A percentile compares a stretch with the other conserved stretches of the same genome.
Conservation (phyloP, 2,888 invertebrate genomes). For the Plagiodera versicolora region DNA sequence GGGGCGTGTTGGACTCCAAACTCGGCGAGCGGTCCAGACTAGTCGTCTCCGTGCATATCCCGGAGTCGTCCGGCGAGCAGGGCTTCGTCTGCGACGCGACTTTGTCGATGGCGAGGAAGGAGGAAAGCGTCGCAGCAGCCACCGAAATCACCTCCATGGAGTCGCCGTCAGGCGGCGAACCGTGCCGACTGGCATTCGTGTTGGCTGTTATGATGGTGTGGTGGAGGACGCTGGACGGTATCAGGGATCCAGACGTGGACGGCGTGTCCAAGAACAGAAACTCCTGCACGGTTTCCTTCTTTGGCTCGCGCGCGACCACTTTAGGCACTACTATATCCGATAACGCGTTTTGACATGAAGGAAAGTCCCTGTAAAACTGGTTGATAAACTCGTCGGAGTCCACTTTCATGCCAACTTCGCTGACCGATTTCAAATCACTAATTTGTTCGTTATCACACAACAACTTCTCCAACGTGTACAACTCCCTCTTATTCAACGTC, state of each 20-base stretch:
- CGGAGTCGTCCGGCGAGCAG: constrained; percentile 63
- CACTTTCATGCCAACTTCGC: constrained; percentile 53
- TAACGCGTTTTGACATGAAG: constrained; percentile 29
- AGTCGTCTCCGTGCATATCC: constrained; percentile 74
- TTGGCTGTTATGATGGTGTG: constrained; percentile 60
- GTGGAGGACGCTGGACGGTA: constrained; percentile 65
- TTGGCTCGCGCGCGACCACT: not conserved
- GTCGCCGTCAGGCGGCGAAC: constrained; percentile 58
- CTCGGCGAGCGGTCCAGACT: constrained; percentile 68
- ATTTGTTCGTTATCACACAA: constrained; percentile 89
- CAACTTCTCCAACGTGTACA: constrained; percentile 82
- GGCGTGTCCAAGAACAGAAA: constrained; percentile 55
- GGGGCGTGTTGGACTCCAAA: too few species aligned
- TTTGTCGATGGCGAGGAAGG: constrained; percentile 56
- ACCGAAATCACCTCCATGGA: constrained; percentile 64
- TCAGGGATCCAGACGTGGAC: constrained; percentile 66
- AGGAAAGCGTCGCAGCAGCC: constrained; percentile 65
- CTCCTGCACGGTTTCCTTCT: not conserved
- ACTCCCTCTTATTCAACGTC: constrained; percentile 82
- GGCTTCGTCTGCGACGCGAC: constrained; percentile 18
- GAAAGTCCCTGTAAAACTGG: constrained; percentile 71
- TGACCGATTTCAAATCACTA: constrained; percentile 54
- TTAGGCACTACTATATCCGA: constrained; percentile 42
- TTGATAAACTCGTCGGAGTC: constrained; percentile 71
- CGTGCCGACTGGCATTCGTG: constrained; percentile 22